Evolutionary conservation across 2,113 vertebrate species (phyloP).

Genomic region (Seriola aureovittata): DNA sequence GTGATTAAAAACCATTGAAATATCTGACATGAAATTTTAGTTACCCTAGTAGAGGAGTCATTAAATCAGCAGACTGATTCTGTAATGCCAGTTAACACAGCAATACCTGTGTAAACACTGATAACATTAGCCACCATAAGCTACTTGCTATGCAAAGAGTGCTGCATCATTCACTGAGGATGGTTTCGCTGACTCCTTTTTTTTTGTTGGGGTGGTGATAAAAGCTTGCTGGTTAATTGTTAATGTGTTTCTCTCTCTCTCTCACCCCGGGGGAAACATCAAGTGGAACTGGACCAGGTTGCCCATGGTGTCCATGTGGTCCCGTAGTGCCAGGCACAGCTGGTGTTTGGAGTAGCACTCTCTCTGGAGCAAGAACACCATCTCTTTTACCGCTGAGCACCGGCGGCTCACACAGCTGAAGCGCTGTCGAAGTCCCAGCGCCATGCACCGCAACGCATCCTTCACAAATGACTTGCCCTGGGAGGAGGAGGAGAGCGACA

Average conservation of each 20-base stretch:
- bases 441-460: constrained; percentile 94
- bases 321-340: constrained; percentile 90
- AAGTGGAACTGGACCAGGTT: constrained; percentile 97
- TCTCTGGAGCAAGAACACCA: constrained; percentile 93
- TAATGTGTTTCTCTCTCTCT: constrained; percentile 33
- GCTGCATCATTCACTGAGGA: too few species aligned
- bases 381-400: constrained; percentile 93
- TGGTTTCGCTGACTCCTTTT: too few species aligned
- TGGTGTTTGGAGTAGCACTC: constrained; percentile 96
- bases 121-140: too few species aligned
- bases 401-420: constrained; percentile 96
- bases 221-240: not conserved
- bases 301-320: constrained; percentile 91
- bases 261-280: constrained; percentile 94
- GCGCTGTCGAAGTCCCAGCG: constrained; percentile 92
- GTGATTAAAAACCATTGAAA: too few species aligned
- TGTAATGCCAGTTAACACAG: too few species aligned
- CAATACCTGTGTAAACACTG: too few species aligned
- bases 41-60: too few species aligned
- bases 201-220: too few species aligned
- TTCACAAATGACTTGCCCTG: constrained; percentile 98
- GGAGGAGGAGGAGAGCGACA: not conserved
- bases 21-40: too few species aligned
- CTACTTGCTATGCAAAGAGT: too few species aligned
- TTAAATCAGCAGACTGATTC: too few species aligned